phyloP scores from a whole-genome alignment of 2,888 invertebrate species.

The Achlya flavicornis region DNA sequence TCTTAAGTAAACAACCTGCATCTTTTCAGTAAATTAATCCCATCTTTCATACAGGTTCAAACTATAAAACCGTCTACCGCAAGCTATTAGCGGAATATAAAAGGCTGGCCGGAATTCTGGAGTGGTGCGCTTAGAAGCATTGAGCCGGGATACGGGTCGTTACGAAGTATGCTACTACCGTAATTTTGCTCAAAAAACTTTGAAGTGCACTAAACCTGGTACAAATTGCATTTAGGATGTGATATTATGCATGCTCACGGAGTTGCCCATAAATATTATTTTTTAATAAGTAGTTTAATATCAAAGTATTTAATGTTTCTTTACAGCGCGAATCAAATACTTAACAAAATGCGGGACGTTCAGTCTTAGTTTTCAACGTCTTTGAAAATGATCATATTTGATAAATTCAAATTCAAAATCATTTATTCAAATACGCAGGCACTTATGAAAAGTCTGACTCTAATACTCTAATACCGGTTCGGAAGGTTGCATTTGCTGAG shows the following conservation, averaged over 20 bases:
- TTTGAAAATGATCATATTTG: no score
- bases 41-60: slow-evolving; percentile 37
- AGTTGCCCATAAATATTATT: not conserved
- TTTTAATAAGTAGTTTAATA: not conserved
- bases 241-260: not conserved
- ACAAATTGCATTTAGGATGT: slow-evolving; percentile 7
- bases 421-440: no score
- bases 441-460: no score
- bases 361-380: no score
- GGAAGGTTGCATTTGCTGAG: no score
- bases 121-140: slow-evolving; percentile 30
- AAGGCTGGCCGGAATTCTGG: slow-evolving; percentile 54
- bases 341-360: no score
- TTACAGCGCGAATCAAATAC: no score
- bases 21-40: slow-evolving; percentile 38
- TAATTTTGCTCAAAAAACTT: slow-evolving; percentile 5
- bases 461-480: no score
- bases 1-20: slow-evolving; percentile 20
- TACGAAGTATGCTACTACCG: slow-evolving; percentile 7
- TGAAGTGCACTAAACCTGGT: slow-evolving; percentile 7
- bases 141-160: slow-evolving; percentile 7
- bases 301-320: no score
- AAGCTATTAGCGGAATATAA: slow-evolving; percentile 58
- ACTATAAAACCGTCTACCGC: slow-evolving; percentile 36
- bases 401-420: no score